Evolutionary conservation across 2,888 invertebrate species (phyloP), one percentile per base, ranked within the genome.

Genomic region (Tipula confusa): DNA sequence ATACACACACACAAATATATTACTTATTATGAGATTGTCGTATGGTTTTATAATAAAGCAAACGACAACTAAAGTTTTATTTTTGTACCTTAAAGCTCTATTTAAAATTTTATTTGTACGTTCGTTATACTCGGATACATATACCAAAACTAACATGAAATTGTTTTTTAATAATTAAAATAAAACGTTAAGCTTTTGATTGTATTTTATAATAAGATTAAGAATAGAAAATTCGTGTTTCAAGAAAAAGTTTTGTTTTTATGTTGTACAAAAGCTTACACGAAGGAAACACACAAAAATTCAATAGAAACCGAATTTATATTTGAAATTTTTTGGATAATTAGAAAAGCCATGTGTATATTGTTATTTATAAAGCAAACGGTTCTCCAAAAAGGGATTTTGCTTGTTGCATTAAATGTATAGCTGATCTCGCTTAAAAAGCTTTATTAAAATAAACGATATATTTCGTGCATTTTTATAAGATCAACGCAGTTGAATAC

Each of bases 91-190:
- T 18, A 64, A 64, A 64, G 64, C 64, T 7, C 15, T 43, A 64
- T 64, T 9, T 64, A 15, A 43, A 3, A 43, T 43, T 43, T 43
- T 43, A 43, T 43, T 43, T 43, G n/a, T 43, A 43, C 15, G 6
- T 33, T 33, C n/a, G 43, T 43, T 33, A 33, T 33, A 33, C 33
- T n/a, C 43, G n/a, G n/a, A 43, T 9, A 24, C 9, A 2, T 13
- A 43, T 3, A 5, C 24, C n/a, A 64, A 24, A 64, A 64, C 64
- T 64, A 18, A 64, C 64, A 64, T 24, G 24, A 64, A 64, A 64
- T 64, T 64, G 64, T 64, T 64, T 64, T 43, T 64, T 64, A 24
- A 64, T 64, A 64, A 64, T 64, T 64, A 64, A 64, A 64, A 64
- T 24, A 24, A 64, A 64, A 64, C 24, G 64, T 64, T 64, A 64